Base-by-base conservation (phyloP, 2,113 vertebrate species). In the Brachyistius frenatus region DNA sequence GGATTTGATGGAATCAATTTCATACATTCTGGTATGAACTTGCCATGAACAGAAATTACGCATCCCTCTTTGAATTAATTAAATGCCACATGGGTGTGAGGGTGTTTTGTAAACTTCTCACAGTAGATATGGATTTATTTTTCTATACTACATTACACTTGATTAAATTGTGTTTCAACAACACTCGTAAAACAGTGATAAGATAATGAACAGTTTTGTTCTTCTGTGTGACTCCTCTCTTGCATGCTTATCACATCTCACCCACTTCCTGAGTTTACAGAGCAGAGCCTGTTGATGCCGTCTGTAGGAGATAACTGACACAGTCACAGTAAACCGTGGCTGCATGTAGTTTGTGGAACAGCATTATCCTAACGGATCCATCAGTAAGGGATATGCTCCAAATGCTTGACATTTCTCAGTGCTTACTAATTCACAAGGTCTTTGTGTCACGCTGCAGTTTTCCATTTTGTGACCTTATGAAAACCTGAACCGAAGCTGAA, bases 251-350 rank as follows among this genome's bases (percentile, higher is more conserved):
- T 68, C 71, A 44, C 23, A 64, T 41, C 23, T 36, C 52, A 64
- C 5, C 30, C 41, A 53, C 73, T 68, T 61, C 70, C 67, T 78
- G 39, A 23, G 61, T 62, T 88, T 81, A 76, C 84, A 58, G 8
- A 79, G 5, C 36, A 66, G 41, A 32, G 37, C 31, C 32, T 64
- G 54, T 54, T 76, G 77, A 76, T 76, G 37, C 13, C 55, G 71
- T 89, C 72, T 79, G 54, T 16, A 39, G 7, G 8, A 41, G 66
- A 70, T 70, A 62, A 84, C 31, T 36, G 11, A 10, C 54, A 37
- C 0, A 13, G 37, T 65, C 73, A 62, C 62, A 47, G 30, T 68
- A 33, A 58, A 60, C 30, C 37, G 5, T 53, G 13, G 3, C 55
- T 72, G 49, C 41, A 49, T 49, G 16, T 30, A 10, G 16, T 65